Evolutionary conservation across 2,113 vertebrate genomes (phyloP).

Genomic region (Peromyscus californicus): DNA sequence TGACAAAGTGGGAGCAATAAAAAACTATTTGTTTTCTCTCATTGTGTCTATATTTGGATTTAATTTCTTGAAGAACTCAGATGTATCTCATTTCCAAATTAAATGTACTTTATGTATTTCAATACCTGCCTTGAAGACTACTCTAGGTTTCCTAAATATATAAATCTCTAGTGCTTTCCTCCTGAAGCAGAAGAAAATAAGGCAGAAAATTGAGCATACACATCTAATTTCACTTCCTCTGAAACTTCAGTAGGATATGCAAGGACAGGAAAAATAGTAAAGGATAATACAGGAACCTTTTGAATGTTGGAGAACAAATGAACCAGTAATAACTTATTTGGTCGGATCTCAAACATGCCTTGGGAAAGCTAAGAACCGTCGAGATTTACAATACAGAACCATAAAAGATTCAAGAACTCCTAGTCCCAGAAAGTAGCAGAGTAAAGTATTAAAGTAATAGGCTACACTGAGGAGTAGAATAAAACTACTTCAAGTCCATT

Average conservation of each 20-base stretch:
- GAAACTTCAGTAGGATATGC: slow-evolving; percentile 7
- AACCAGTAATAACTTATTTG: slow-evolving; percentile 62
- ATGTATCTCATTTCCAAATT: slow-evolving; percentile 66
- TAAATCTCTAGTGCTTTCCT: slow-evolving; percentile 46
- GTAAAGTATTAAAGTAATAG: background rate
- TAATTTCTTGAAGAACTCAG: slow-evolving; percentile 63
- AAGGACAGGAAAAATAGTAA: slow-evolving; percentile 32
- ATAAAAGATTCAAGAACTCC: slow-evolving; percentile 26
- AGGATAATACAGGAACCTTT: slow-evolving; percentile 54
- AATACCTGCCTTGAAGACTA: slow-evolving; percentile 44
- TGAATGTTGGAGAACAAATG: slow-evolving; percentile 62
- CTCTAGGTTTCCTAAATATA: slow-evolving; percentile 17
- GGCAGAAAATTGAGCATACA: slow-evolving; percentile 38
- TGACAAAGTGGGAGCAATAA: slow-evolving; percentile 44
- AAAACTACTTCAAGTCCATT: background rate
- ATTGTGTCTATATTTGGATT: slow-evolving; percentile 51
- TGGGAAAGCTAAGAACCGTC: background rate
- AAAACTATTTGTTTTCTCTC: slow-evolving; percentile 37
- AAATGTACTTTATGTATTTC: slow-evolving; percentile 64
- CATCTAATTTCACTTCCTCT: slow-evolving; percentile 59
- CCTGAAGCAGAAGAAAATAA: slow-evolving; percentile 57
- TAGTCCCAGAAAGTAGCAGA: background rate
- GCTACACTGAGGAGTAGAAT: background rate
- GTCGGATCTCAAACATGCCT: slow-evolving; percentile 12
- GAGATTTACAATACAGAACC: slow-evolving; percentile 22